These are phyloP conservation scores for Knipowitschia caucasica DNA, from an alignment of 2,797 vertebrate genomes.

Conservation along the genomic window DNA sequence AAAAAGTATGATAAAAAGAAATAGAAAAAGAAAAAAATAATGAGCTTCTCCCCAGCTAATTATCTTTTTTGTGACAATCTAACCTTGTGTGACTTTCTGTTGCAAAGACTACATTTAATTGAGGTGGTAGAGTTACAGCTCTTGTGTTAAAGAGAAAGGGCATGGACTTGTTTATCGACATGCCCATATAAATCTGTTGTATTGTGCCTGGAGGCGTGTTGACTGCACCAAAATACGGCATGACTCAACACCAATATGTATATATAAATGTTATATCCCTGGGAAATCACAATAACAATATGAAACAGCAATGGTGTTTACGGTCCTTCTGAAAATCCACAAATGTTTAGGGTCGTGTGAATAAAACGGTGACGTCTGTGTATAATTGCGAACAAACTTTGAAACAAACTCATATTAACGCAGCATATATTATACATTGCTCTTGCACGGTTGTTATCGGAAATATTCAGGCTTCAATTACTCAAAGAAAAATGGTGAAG, in stretches of 20 bases:
- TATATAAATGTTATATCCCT: background rate
- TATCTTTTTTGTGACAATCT: background rate
- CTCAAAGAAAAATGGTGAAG: background rate
- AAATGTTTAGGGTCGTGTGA: background rate
- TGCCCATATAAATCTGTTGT: background rate
- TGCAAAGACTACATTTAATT: background rate
- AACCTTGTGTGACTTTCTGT: background rate
- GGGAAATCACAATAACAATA: background rate
- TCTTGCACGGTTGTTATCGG: background rate
- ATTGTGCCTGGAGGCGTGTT: slow-evolving; percentile 1
- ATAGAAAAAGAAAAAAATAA: background rate
- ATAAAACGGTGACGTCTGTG: too few relatives aligned
- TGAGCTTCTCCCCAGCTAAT: background rate
- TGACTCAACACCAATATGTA: background rate
- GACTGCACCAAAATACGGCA: background rate
- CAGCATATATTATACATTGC: too few relatives aligned
- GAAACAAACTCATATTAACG: too few relatives aligned
- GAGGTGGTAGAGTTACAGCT: background rate
- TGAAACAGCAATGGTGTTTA: background rate
- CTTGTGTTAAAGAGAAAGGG: background rate
- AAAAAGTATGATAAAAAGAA: slow-evolving; percentile 81
- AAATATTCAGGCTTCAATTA: background rate
- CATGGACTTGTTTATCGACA: background rate
- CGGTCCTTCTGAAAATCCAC: background rate
- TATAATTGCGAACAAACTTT: too few relatives aligned